These are phyloP conservation scores for Poliocrania exsul DNA, from an alignment of 2,797 vertebrate species.

Conservation along the genomic window DNA sequence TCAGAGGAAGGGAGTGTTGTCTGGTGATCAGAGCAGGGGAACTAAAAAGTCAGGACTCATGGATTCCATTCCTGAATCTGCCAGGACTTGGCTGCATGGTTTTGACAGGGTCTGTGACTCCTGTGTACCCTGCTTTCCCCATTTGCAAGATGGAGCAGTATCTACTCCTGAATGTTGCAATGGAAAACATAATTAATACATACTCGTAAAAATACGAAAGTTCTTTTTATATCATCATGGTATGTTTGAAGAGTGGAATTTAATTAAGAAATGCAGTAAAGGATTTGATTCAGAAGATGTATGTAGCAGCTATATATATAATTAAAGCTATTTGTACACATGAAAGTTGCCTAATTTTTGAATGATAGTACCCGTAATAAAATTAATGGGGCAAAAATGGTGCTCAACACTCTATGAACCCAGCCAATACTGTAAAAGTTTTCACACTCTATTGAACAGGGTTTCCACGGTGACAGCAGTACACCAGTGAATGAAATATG, in stretches of 20 bases:
- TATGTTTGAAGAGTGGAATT: slow-evolving; percentile 3
- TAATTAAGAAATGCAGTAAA: neutral
- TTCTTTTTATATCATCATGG: neutral
- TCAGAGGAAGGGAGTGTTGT: slow-evolving; percentile 62
- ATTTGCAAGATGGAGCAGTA: neutral
- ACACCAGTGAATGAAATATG: neutral
- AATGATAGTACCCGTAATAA: neutral
- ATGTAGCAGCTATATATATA: neutral
- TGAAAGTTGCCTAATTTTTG: slow-evolving; percentile 3
- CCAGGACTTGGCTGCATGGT: neutral
- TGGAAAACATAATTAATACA: slow-evolving; percentile 10
- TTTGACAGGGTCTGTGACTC: slow-evolving; percentile 29
- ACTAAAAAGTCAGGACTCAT: slow-evolving; percentile 39
- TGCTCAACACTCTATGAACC: neutral
- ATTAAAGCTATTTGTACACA: slow-evolving; percentile 25
- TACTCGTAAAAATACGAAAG: neutral
- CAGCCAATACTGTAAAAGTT: slow-evolving; percentile 34
- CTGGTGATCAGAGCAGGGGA: slow-evolving; percentile 53
- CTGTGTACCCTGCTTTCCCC: neutral
- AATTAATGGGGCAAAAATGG: slow-evolving; percentile 18
- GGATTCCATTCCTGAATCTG: slow-evolving; percentile 44
- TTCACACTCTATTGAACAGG: slow-evolving; percentile 28
- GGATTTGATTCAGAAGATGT: neutral
- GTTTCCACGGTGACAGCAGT: slow-evolving; percentile 14
- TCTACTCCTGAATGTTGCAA: neutral